These are phyloP conservation scores for Doris montereyensis DNA, from an alignment of 2,888 invertebrate species.

Conservation along the genomic window DNA sequence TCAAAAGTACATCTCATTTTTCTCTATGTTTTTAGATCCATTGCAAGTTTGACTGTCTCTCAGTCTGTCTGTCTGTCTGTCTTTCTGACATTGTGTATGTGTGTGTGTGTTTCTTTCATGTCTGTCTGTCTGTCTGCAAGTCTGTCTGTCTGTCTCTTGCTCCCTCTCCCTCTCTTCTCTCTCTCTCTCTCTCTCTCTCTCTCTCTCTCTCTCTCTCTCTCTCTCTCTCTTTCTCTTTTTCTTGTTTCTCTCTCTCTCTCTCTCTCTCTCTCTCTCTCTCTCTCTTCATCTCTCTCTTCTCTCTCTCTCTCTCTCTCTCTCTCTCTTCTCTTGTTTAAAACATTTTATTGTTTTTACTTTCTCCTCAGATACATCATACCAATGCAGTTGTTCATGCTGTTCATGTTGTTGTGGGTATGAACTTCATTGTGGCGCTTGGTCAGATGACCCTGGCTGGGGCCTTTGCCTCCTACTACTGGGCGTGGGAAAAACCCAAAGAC, in stretches of 20 bases:
- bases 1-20: no score
- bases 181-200: neutral
- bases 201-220: constrained; percentile 4
- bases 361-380: constrained; percentile 61
- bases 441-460: constrained; percentile 90
- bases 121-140: no score
- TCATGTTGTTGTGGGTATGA: constrained; percentile 85
- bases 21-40: no score
- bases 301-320: no score
- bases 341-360: no score
- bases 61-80: no score
- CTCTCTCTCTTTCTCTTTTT: neutral
- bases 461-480: constrained; percentile 89
- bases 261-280: neutral
- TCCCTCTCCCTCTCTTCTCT: neutral
- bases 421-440: constrained; percentile 87
- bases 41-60: no score
- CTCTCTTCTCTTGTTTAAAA: no score
- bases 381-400: constrained; percentile 71
- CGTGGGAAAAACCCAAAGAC: constrained; percentile 81
- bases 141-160: no score
- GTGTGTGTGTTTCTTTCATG: no score
- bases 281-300: no score
- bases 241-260: neutral
- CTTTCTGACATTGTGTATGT: no score